phyloP scores from a whole-genome alignment of 2,113 vertebrate species.

The Mustelus asterias region DNA sequence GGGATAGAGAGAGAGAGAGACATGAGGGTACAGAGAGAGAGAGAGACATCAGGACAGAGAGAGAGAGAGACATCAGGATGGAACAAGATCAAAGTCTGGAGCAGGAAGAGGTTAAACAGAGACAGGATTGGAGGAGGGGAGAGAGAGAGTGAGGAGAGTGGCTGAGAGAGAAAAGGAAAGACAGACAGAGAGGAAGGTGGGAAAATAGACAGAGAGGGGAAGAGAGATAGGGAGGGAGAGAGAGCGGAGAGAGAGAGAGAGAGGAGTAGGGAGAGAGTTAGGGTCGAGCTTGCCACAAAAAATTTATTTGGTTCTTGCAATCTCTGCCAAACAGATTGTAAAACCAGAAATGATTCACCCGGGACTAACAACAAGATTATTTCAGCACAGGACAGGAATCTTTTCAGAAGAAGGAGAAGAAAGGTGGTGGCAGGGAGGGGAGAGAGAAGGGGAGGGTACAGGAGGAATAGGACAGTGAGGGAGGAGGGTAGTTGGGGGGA shows the following conservation, averaged over 20 bases:
- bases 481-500: background rate
- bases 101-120: no score
- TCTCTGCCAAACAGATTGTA: background rate
- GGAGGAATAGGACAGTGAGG: background rate
- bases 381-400: background rate
- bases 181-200: background rate
- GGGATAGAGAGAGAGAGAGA: background rate
- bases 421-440: background rate
- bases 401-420: background rate
- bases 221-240: background rate
- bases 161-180: background rate
- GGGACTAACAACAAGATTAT: background rate
- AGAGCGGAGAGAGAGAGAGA: background rate
- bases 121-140: no score
- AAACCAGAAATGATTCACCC: constrained; percentile 11
- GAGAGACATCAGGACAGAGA: background rate
- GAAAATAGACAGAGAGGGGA: background rate
- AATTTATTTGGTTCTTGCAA: background rate
- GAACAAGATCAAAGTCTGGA: no score
- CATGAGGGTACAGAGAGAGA: background rate
- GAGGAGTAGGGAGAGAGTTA: background rate
- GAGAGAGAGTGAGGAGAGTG: no score
- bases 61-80: no score
- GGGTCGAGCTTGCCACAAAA: background rate
- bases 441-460: background rate